Evolutionary conservation across 2,888 invertebrate species (phyloP).

Genomic region (Ethmia dodecea): DNA sequence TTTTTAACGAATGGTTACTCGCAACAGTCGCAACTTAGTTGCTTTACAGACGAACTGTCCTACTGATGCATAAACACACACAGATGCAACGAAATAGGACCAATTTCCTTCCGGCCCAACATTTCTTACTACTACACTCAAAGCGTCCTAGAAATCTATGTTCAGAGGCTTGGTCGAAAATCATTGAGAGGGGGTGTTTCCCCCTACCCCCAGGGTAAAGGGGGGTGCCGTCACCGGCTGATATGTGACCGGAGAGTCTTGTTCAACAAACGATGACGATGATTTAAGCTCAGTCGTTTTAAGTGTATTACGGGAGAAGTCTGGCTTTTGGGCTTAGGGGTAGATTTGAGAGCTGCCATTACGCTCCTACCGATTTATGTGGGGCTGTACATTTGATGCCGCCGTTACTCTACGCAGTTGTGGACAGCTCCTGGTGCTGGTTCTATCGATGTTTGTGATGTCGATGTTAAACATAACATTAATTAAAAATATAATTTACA

Average conservation of each 20-base stretch:
- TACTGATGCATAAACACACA: too few relatives aligned
- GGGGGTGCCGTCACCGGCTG: constrained; percentile 54
- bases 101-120: constrained; percentile 26
- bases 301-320: constrained; percentile 75
- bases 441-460: too few relatives aligned
- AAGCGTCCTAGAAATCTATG: constrained; percentile 67
- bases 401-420: too few relatives aligned
- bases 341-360: constrained; percentile 71
- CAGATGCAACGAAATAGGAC: not conserved
- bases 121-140: constrained; percentile 32
- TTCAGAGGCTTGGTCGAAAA: constrained; percentile 61
- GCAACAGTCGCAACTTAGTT: too few relatives aligned
- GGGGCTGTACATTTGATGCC: constrained; percentile 40
- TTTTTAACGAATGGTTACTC: too few relatives aligned
- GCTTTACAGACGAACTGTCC: too few relatives aligned
- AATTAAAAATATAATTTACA: too few relatives aligned
- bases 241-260: constrained; percentile 78
- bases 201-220: constrained; percentile 2
- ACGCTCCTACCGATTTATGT: constrained; percentile 64
- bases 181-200: constrained; percentile 46
- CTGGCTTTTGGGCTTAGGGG: constrained; percentile 68
- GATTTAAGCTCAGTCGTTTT: constrained; percentile 76
- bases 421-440: too few relatives aligned
- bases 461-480: too few relatives aligned
- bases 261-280: constrained; percentile 78